These are phyloP conservation scores for Lasiurus borealis DNA, from an alignment of 2,113 vertebrate species.

Conservation along the genomic window DNA sequence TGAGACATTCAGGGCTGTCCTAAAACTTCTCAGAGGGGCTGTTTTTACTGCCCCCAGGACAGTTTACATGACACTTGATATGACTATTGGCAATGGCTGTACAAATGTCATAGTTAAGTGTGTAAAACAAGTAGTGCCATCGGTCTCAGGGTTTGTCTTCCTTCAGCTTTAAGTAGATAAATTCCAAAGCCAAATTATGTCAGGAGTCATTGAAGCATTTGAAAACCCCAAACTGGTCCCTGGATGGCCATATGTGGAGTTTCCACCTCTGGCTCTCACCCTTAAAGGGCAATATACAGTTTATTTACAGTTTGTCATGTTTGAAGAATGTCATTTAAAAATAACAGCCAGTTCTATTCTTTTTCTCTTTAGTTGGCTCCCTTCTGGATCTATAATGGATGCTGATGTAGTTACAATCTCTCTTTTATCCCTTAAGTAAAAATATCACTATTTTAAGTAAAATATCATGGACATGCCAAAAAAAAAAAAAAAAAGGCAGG, in stretches of 20 bases:
- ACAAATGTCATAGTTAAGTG: slow-evolving; percentile 43
- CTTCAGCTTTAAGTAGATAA: slow-evolving; percentile 31
- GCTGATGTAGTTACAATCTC: slow-evolving; percentile 55
- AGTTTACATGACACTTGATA: slow-evolving; percentile 49
- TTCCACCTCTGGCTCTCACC: slow-evolving; percentile 52
- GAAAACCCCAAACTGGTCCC: slow-evolving; percentile 30
- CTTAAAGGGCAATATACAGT: slow-evolving; percentile 65
- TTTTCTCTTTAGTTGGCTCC: slow-evolving; percentile 45
- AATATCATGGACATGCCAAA: slow-evolving; percentile 57
- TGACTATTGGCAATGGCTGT: background rate
- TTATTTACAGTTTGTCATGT: slow-evolving; percentile 71
- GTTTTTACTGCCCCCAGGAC: background rate
- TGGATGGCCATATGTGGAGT: slow-evolving; percentile 65
- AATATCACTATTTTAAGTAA: slow-evolving; percentile 65
- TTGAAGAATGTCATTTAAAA: slow-evolving; percentile 79
- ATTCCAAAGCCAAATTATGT: slow-evolving; percentile 48
- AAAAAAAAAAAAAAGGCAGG: slow-evolving; percentile 12
- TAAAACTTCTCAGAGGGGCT: background rate
- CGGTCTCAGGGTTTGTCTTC: slow-evolving; percentile 29
- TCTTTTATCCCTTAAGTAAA: slow-evolving; percentile 62
- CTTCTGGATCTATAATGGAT: slow-evolving; percentile 43
- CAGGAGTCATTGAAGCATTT: slow-evolving; percentile 42
- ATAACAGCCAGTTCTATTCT: slow-evolving; percentile 58
- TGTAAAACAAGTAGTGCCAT: slow-evolving; percentile 62
- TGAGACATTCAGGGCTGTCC: background rate